Conservation (phyloP, 2,888 invertebrate genomes). For the Clivina fossor region DNA sequence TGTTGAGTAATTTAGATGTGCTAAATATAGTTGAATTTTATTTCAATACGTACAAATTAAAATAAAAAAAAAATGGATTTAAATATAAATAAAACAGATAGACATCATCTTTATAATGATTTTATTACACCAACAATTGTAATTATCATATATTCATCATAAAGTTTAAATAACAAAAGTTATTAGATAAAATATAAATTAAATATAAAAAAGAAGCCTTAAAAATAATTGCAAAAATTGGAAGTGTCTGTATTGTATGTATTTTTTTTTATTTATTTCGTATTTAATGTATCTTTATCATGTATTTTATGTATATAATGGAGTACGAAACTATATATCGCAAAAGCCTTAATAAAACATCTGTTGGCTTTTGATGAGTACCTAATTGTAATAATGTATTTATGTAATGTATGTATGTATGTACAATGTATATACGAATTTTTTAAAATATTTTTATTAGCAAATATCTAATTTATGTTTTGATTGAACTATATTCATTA, state of each 20-base stretch:
- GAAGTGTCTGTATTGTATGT: slow-evolving; percentile 30
- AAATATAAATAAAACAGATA: slow-evolving; percentile 4
- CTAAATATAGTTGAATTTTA: no score
- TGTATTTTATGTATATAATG: slow-evolving; percentile 23
- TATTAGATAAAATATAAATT: slow-evolving; percentile 52
- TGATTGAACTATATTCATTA: slow-evolving; percentile 8
- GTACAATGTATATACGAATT: slow-evolving; percentile 8
- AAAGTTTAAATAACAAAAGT: slow-evolving; percentile 54
- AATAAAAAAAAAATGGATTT: background rate
- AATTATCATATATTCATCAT: slow-evolving; percentile 54
- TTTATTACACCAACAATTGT: slow-evolving; percentile 58
- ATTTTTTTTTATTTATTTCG: slow-evolving; percentile 2
- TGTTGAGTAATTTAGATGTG: no score
- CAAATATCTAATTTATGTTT: background rate
- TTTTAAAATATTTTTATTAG: no score
- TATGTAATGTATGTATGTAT: slow-evolving; percentile 3
- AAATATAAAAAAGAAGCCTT: slow-evolving; percentile 50
- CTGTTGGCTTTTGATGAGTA: slow-evolving; percentile 14
- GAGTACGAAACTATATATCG: slow-evolving; percentile 32
- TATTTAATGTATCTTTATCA: slow-evolving; percentile 2
- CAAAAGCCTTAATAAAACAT: slow-evolving; percentile 18
- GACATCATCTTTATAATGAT: slow-evolving; percentile 44
- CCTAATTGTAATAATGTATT: background rate
- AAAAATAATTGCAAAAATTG: slow-evolving; percentile 40
- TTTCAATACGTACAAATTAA: no score